Percentiles rank a stretch among this genome's conserved stretches.
Evolutionary conservation across 2,888 invertebrate species (phyloP).

Genomic region (Apamea anceps): DNA sequence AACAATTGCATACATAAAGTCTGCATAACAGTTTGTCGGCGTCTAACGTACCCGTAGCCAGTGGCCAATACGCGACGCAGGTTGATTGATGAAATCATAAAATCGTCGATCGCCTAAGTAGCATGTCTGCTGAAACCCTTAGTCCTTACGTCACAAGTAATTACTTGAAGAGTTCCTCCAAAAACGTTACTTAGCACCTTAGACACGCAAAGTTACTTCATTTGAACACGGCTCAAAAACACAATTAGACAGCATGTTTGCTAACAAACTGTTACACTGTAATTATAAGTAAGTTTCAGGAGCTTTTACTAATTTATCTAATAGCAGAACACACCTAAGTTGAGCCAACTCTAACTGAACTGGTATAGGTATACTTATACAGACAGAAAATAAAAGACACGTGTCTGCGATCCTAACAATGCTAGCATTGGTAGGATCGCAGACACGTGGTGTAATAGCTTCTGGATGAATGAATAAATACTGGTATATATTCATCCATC

Average conservation of each 20-base stretch:
- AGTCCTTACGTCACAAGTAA: slow-evolving; percentile 41
- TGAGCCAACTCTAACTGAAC: not conserved
- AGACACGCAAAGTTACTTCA: slow-evolving; percentile 47
- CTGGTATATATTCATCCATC: slow-evolving; percentile 3
- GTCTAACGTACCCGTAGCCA: not conserved
- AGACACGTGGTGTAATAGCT: too few relatives aligned
- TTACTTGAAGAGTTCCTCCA: slow-evolving; percentile 43
- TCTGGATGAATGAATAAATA: too few relatives aligned
- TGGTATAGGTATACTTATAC: not conserved
- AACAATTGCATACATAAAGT: too few relatives aligned
- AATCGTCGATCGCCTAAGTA: not conserved
- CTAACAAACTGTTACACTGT: slow-evolving; percentile 23
- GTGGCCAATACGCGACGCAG: not conserved
- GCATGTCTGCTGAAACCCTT: not conserved
- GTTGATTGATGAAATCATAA: not conserved
- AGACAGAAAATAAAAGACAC: slow-evolving; percentile 19
- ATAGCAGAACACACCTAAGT: not conserved
- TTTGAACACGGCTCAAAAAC: slow-evolving; percentile 35
- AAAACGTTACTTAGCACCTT: slow-evolving; percentile 27
- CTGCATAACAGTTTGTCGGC: too few relatives aligned
- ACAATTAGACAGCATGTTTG: slow-evolving; percentile 42
- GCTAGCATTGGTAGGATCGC: not conserved
- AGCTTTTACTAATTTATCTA: slow-evolving; percentile 21
- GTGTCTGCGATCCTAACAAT: not conserved
- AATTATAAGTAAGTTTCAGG: slow-evolving; percentile 14